Evolutionary conservation across 2,113 vertebrate species (phyloP), one percentile per base, ranked within the genome.

Genomic region (Corydoras maculifer): DNA sequence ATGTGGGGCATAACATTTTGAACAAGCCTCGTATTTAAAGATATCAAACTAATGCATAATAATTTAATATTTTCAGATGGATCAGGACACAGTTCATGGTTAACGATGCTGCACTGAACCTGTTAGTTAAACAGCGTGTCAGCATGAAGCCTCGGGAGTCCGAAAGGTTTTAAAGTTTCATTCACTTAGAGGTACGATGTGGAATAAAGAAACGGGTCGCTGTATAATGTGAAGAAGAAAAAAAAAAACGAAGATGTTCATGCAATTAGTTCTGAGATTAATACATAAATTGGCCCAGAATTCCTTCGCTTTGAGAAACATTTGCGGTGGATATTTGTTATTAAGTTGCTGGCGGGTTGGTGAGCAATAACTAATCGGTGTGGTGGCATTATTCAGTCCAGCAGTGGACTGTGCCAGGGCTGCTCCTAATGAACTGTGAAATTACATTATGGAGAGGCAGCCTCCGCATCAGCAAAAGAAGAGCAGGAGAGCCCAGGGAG

Each of bases 361-460:
- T 30, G 64, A 60, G 50, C 50, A 65, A 67, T 50, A 63, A 68
- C 65, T 79, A 79, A 76, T 79, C 63, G 11, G 79, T 82, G 65
- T 58, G 62, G 74, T 74, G 71, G 79, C 79, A 82, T 75, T 74
- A 76, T 77, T 85, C 83, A 86, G 79, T 78, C 75, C 76, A 76
- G 82, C 78, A 81, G 74, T 78, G 73, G 71, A 74, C 50, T 58
- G 74, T 84, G 78, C 57, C 62, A 80, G 78, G 75, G 55, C 75
- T 60, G 78, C 73, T 76, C 79, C 78, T 88, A 90, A 88, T 87
- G 83, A 88, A 82, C 84, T 84, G 82, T 86, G 86, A 89, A 89
- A 87, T 86, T 75, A 85, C 80, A 86, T 86, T 85, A 85, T 79
- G 78, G 77, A 79, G 72, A 75, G 77, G 82, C 83, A 72, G 80